phyloP scores from a whole-genome alignment of 2,888 invertebrate species.

The Uloborus plumipes region DNA sequence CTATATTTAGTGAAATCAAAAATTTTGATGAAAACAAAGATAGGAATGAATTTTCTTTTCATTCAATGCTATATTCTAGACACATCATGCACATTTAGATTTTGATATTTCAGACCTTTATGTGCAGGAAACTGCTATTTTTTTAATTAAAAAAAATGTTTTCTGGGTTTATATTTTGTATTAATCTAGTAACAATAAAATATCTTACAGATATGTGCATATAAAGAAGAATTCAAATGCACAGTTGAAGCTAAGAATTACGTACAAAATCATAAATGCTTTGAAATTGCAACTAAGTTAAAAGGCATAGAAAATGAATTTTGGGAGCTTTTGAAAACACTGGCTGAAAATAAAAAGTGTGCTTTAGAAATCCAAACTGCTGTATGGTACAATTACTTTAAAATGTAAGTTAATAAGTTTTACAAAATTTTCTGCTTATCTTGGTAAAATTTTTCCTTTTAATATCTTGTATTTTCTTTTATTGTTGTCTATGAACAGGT shows the following conservation, averaged over 20 bases:
- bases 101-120: no score
- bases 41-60: no score
- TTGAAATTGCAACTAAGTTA: conserved; percentile 36
- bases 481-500: no score
- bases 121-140: background rate
- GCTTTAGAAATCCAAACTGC: conserved; percentile 30
- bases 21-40: no score
- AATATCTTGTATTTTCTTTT: no score
- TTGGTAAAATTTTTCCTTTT: no score
- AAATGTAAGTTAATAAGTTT: conserved; percentile 28
- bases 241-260: conserved; percentile 9
- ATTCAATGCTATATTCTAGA: no score
- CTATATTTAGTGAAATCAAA: no score
- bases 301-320: conserved; percentile 28
- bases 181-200: background rate
- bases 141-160: background rate
- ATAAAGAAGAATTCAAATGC: conserved; percentile 37
- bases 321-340: conserved; percentile 17
- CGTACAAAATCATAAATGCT: conserved; percentile 31
- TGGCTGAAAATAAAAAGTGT: conserved; percentile 14
- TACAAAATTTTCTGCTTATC: no score
- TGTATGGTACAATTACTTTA: conserved; percentile 39
- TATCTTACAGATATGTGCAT: conserved; percentile 33
- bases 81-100: no score
- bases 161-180: background rate